These are phyloP conservation scores for Lottia scabra DNA, from an alignment of 2,888 invertebrate species.

Conservation along the genomic window DNA sequence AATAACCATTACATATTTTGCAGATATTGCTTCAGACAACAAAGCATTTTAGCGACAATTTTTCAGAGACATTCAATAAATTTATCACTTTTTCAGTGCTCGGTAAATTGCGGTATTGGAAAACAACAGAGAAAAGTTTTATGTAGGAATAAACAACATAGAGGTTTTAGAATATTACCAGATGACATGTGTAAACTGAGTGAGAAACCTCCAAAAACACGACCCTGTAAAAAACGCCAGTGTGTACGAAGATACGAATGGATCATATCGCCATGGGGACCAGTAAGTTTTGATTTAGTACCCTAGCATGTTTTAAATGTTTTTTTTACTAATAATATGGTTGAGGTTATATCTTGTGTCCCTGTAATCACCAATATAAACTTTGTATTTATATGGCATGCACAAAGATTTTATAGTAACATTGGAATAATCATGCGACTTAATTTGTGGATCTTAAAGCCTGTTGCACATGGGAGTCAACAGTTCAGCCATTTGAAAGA, in stretches of 20 bases:
- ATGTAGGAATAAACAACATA: slow-evolving; percentile 68
- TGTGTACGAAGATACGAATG: slow-evolving; percentile 46
- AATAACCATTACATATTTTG: no score
- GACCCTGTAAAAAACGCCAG: slow-evolving; percentile 25
- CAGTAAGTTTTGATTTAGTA: slow-evolving; percentile 34
- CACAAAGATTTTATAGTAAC: no score
- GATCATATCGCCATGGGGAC: slow-evolving; percentile 51
- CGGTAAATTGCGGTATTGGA: slow-evolving; percentile 77
- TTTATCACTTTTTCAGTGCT: slow-evolving; percentile 69
- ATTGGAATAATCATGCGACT: slow-evolving; percentile 71
- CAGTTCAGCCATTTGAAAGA: no score
- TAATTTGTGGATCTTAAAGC: slow-evolving; percentile 60
- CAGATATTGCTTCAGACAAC: no score
- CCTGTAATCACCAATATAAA: no score
- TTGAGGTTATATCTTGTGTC: background rate
- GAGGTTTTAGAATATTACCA: slow-evolving; percentile 27
- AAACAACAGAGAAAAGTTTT: slow-evolving; percentile 74
- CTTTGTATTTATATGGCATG: no score
- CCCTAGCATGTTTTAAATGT: background rate
- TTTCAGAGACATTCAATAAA: no score
- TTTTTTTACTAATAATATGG: background rate
- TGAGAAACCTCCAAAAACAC: slow-evolving; percentile 30
- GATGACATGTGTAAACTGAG: slow-evolving; percentile 35
- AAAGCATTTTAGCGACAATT: no score
- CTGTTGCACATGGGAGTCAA: no score